Conservation (phyloP, 2,797 vertebrate genomes). For the Orientallactaga sibirica region DNA sequence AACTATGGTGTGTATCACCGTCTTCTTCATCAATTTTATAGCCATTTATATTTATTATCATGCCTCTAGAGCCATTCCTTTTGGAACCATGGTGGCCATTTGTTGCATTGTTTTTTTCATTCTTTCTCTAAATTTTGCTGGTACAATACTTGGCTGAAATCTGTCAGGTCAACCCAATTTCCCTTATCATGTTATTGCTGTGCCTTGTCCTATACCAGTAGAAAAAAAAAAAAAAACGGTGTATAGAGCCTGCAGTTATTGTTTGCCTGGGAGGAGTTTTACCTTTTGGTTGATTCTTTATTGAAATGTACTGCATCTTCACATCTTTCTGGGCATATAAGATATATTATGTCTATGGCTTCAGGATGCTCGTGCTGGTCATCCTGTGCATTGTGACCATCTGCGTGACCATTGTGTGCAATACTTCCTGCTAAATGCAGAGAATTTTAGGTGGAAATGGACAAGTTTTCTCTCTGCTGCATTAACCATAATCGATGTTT, state of each 20-base stretch:
- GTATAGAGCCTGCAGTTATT: conserved; percentile 99
- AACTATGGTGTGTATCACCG: too few species aligned
- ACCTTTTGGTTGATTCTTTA: conserved; percentile 99
- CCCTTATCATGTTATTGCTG: conserved; percentile 98
- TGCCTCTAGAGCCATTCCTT: too few species aligned
- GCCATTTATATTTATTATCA: too few species aligned
- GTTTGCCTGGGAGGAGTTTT: conserved; percentile 99
- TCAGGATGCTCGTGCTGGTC: conserved; percentile 99
- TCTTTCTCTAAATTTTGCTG: conserved; percentile 97
- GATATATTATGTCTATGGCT: conserved; percentile 99
- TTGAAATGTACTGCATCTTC: conserved; percentile 99
- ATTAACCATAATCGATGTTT: conserved; percentile 99
- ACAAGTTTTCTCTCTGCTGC: conserved; percentile 91
- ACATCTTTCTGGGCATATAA: conserved; percentile 99
- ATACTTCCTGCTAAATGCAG: too few species aligned
- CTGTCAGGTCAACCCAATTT: conserved; percentile 99
- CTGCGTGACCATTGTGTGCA: conserved; percentile 99
- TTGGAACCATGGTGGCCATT: conserved; percentile 92
- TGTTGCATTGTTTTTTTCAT: conserved; percentile 99
- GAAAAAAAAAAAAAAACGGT: conserved; percentile 99
- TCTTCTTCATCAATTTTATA: too few species aligned
- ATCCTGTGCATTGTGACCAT: conserved; percentile 99
- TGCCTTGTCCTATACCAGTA: conserved; percentile 99
- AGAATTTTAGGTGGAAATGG: too few species aligned
- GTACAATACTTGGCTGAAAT: conserved; percentile 98